Evolutionary conservation across 2,888 invertebrate species (phyloP), one percentile per base, ranked within the genome.

Genomic region (Diplolepis rosae): DNA sequence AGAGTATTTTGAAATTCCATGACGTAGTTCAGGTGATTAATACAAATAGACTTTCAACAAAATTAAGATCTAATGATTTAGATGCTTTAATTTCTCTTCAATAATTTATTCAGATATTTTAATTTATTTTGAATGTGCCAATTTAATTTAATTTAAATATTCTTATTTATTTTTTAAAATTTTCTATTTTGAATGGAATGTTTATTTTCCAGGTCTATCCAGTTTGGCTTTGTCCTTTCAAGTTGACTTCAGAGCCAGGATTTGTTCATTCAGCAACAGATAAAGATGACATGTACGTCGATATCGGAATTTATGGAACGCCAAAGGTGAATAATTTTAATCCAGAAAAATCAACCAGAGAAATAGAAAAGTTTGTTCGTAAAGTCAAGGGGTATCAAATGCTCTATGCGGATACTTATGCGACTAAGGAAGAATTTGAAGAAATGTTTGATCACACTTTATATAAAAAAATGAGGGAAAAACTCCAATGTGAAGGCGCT

Each of bases 141-240:
- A 15, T n/a, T 6, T 1, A n/a, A 1, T 27, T n/a, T n/a, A 27
- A 1, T 27, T 11, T 13, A 27, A 24, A 15, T 5, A 28, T 54
- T 28, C 6, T 13, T 28, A 1, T 13, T 7, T 15, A n/a, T 28
- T 15, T 15, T 13, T 24, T 13, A 22, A 52, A 52, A n/a, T n/a
- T n/a, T n/a, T n/a, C n/a, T n/a, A n/a, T n/a, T n/a, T n/a, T n/a
- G n/a, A n/a, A n/a, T n/a, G n/a, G n/a, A n/a, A n/a, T n/a, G n/a
- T 18, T 32, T 15, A 18, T 11, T 18, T 32, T 87, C 1, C 84
- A 94, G 94, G 91, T 95, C 35, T 96, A 95, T 83, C 96, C 96
- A 0, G 89, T 96, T 2, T 96, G 96, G 95, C 83, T 96, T 75
- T 96, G 96, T 83, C 95, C 96, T 0, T 95, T 95, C 89, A 92